These are phyloP conservation scores for Apotomis turbidana DNA, from an alignment of 2,888 invertebrate species.

Conservation along the genomic window DNA sequence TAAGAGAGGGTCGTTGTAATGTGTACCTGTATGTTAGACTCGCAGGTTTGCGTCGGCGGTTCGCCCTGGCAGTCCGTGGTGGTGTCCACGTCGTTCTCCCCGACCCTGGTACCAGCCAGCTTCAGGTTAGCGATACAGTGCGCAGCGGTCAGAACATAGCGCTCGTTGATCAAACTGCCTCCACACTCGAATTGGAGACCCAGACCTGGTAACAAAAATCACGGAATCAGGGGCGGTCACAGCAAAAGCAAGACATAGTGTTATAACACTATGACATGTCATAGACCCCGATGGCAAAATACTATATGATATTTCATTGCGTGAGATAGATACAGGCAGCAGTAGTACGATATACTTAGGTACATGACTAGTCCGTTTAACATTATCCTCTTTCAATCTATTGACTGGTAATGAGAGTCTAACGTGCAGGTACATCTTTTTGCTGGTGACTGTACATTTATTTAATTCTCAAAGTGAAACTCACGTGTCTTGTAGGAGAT, in stretches of 20 bases:
- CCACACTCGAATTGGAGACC: conserved; percentile 67
- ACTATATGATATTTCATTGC: no score
- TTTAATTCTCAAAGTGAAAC: conserved; percentile 3
- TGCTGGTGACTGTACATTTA: not conserved
- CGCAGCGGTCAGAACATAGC: conserved; percentile 73
- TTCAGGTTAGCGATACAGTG: conserved; percentile 63
- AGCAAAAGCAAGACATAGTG: no score
- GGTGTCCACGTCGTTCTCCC: conserved; percentile 62
- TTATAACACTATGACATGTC: no score
- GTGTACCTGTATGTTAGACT: conserved; percentile 23
- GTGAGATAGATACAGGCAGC: no score
- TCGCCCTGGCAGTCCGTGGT: conserved; percentile 57
- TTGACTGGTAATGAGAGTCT: no score
- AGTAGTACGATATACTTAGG: no score
- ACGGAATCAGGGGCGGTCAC: no score
- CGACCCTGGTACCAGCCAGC: conserved; percentile 64
- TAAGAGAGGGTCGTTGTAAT: conserved; percentile 51
- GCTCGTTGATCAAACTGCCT: conserved; percentile 71
- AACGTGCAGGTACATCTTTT: not conserved
- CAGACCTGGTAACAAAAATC: conserved; percentile 30
- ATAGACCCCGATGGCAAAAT: no score
- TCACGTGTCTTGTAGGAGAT: conserved; percentile 71
- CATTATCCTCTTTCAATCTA: no score
- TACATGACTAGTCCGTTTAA: no score
- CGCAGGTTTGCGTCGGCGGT: conserved; percentile 37